phyloP scores from a whole-genome alignment of 2,797 vertebrate genomes.

The Gobio occitaniae region DNA sequence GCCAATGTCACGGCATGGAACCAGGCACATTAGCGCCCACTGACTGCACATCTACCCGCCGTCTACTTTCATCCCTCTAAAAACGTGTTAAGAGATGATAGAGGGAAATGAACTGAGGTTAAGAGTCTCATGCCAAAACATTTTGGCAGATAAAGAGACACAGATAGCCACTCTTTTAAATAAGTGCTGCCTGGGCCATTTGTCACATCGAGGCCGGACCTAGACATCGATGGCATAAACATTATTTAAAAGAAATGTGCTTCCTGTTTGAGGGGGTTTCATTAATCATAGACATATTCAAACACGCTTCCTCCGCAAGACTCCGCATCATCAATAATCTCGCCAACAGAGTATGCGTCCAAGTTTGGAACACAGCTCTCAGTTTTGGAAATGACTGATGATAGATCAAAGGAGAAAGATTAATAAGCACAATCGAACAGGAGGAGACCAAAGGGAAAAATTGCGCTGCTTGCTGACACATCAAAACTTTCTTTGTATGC shows the following conservation, averaged over 20 bases:
- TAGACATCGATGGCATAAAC: slow-evolving; percentile 45
- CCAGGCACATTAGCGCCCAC: slow-evolving; percentile 2
- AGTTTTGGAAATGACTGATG: slow-evolving; percentile 47
- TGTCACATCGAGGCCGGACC: slow-evolving; percentile 17
- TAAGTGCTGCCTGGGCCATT: slow-evolving; percentile 26
- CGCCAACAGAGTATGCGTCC: slow-evolving; percentile 41
- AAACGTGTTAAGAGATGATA: slow-evolving; percentile 23
- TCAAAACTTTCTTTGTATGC: slow-evolving; percentile 5
- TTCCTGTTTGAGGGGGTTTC: slow-evolving; percentile 47
- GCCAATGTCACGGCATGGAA: not conserved
- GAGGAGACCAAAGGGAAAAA: slow-evolving; percentile 46
- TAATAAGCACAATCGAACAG: slow-evolving; percentile 50
- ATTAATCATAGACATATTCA: slow-evolving; percentile 61
- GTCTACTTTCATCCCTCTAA: not conserved
- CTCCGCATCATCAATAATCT: slow-evolving; percentile 56
- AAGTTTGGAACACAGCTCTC: slow-evolving; percentile 50
- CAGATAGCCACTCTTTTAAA: slow-evolving; percentile 50
- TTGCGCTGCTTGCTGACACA: slow-evolving; percentile 17
- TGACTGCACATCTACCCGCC: not conserved
- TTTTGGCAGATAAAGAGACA: slow-evolving; percentile 51
- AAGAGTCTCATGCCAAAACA: slow-evolving; percentile 38
- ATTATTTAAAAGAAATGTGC: slow-evolving; percentile 56
- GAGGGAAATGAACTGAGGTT: slow-evolving; percentile 35
- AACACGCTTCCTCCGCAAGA: slow-evolving; percentile 42
- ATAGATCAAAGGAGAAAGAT: slow-evolving; percentile 53